Percentiles rank a stretch among this genome's conserved stretches.
phyloP scores from a whole-genome alignment of 1,140 invertebrate genomes.

The Dryas iulia region DNA sequence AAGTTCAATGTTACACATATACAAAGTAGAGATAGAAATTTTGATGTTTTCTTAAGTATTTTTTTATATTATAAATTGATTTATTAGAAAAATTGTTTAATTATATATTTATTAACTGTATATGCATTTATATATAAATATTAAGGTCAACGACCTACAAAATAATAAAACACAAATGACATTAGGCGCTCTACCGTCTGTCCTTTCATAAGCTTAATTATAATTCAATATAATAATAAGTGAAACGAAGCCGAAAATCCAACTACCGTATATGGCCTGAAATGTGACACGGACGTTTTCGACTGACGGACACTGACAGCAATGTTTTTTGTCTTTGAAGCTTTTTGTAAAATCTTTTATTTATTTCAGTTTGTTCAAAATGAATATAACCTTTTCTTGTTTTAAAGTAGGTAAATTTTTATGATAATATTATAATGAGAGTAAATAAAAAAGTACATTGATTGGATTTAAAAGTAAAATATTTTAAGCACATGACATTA shows the following conservation, averaged over 20 bases:
- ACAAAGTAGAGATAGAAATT: too few species aligned
- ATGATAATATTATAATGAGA: too few species aligned
- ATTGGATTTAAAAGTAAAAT: too few species aligned
- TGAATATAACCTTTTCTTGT: too few species aligned
- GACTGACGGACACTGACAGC: conserved; percentile 6
- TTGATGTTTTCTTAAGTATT: too few species aligned
- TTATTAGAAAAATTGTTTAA: too few species aligned
- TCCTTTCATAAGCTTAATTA: conserved; percentile 25
- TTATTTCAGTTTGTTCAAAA: background rate
- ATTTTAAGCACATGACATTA: too few species aligned
- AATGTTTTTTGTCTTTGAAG: background rate
- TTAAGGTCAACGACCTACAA: conserved; percentile 6
- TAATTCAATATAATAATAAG: conserved; percentile 36
- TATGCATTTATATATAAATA: background rate
- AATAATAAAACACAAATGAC: conserved; percentile 8
- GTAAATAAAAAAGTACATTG: too few species aligned
- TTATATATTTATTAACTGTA: too few species aligned
- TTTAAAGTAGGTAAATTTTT: too few species aligned
- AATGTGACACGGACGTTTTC: conserved; percentile 33
- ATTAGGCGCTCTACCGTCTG: conserved; percentile 8
- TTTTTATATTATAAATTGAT: too few species aligned
- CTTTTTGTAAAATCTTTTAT: background rate
- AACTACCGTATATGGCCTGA: conserved; percentile 41
- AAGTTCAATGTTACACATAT: too few species aligned
- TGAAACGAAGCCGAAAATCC: conserved; percentile 33